Evolutionary conservation across 2,113 vertebrate species (phyloP).

Genomic region (Antechinus stuartii): DNA sequence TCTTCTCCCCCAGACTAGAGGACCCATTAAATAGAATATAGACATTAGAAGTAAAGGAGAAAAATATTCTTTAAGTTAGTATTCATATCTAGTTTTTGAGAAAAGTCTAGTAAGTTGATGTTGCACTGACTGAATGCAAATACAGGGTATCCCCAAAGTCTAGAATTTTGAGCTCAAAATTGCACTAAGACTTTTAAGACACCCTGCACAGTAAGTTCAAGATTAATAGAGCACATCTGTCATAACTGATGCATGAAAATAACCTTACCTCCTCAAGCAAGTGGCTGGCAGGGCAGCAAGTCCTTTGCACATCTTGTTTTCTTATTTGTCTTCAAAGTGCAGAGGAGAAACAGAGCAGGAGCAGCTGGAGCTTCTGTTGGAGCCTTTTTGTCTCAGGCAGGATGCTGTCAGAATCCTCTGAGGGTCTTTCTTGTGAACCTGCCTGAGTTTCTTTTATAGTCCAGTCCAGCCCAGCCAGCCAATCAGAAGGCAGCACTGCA

Average conservation of each 20-base stretch:
- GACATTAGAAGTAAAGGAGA: not conserved
- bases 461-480: slow-evolving; percentile 65
- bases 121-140: not conserved
- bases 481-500: slow-evolving; percentile 77
- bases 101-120: not conserved
- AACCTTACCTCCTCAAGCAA: slow-evolving; percentile 94
- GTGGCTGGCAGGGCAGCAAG: slow-evolving; percentile 93
- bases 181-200: not conserved
- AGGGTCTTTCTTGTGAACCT: slow-evolving; percentile 48
- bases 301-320: slow-evolving; percentile 93
- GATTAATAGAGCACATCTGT: not conserved
- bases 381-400: not conserved
- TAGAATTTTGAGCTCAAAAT: not conserved
- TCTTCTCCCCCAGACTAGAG: not conserved
- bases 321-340: slow-evolving; percentile 69
- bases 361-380: slow-evolving; percentile 41
- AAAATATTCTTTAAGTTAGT: slow-evolving; percentile 16
- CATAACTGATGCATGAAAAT: slow-evolving; percentile 51
- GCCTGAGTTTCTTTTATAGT: slow-evolving; percentile 80
- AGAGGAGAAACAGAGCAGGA: slow-evolving; percentile 59
- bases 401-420: slow-evolving; percentile 1
- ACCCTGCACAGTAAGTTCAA: slow-evolving; percentile 41
- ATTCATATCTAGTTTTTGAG: slow-evolving; percentile 19
- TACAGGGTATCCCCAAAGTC: not conserved
- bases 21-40: not conserved